These are phyloP conservation scores for Climacteris rufus DNA, from an alignment of 2,113 vertebrate genomes.

Conservation along the genomic window DNA sequence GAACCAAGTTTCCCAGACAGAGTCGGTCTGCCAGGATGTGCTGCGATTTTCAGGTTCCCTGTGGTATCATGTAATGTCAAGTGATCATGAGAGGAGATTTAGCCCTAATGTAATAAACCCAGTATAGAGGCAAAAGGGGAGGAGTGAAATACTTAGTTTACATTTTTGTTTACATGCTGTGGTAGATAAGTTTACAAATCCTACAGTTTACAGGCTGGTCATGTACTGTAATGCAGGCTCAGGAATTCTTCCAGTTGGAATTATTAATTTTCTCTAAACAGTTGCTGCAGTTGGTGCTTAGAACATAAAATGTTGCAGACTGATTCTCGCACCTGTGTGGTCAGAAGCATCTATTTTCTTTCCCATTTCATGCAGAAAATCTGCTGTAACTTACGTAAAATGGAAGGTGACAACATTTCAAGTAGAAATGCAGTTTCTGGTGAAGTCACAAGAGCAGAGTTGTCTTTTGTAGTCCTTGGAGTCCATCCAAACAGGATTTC, in stretches of 20 bases:
- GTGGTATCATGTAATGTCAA: neutral
- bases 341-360: neutral
- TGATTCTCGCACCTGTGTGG: neutral
- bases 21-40: neutral
- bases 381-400: neutral
- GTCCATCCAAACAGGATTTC: neutral
- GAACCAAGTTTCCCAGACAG: neutral
- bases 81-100: neutral
- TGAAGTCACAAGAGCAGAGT: neutral
- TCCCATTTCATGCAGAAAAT: neutral
- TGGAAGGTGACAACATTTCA: neutral
- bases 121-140: neutral
- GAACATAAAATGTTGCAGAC: neutral
- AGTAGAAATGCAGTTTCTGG: neutral
- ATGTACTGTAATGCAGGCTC: neutral
- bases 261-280: neutral
- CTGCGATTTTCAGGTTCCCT: neutral
- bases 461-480: neutral
- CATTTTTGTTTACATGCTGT: neutral
- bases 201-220: neutral
- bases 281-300: neutral
- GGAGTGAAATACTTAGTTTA: neutral
- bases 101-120: neutral
- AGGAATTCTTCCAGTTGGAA: neutral
- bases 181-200: neutral